A percentile compares a stretch with the other conserved stretches of the same genome.
Conservation (phyloP, 2,113 vertebrate genomes). For the Atlantisia rogersi region DNA sequence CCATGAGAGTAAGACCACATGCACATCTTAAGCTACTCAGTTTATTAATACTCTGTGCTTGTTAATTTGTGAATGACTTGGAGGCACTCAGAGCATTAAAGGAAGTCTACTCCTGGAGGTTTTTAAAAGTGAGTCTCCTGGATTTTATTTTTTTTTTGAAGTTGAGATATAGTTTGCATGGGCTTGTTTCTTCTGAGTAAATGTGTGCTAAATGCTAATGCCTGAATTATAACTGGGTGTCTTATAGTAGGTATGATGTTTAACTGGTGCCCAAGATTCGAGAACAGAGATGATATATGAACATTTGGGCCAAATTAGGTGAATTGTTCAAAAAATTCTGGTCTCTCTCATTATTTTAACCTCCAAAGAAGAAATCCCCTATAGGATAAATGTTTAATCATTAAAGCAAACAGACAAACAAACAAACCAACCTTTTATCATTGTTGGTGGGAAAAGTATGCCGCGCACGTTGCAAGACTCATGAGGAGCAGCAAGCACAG, state of each 20-base stretch:
- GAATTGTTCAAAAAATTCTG: not conserved
- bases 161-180: constrained; percentile 1
- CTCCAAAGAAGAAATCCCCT: not conserved
- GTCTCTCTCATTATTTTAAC: not conserved
- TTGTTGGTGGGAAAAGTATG: not conserved
- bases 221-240: not conserved
- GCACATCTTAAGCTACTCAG: not conserved
- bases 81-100: constrained; percentile 19
- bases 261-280: not conserved
- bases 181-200: constrained; percentile 23
- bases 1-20: not conserved
- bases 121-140: constrained; percentile 2
- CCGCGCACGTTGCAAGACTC: not conserved
- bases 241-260: not conserved
- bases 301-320: not conserved
- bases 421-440: not conserved
- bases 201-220: constrained; percentile 25
- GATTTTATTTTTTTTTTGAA: constrained; percentile 13
- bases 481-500: not conserved
- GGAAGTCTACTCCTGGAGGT: not conserved
- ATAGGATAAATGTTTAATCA: not conserved
- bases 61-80: constrained; percentile 36
- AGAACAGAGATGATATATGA: not conserved
- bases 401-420: not conserved
- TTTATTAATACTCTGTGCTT: not conserved